phyloP scores from a whole-genome alignment of 2,797 vertebrate species.

The Moxostoma hubbsi region DNA sequence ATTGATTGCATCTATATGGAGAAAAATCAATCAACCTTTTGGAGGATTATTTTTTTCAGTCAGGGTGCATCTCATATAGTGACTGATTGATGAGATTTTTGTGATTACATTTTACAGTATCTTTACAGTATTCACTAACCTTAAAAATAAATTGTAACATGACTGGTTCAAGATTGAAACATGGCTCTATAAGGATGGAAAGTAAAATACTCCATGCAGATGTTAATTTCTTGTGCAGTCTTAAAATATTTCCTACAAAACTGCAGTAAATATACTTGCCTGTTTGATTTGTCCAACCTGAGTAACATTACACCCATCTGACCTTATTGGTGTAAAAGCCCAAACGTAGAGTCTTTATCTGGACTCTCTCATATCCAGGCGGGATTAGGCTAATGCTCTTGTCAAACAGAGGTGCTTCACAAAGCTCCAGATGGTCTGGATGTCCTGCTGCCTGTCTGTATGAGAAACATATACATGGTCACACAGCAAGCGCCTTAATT shows the following conservation, averaged over 20 bases:
- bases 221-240: too few relatives aligned
- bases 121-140: background rate
- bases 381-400: conserved; percentile 78
- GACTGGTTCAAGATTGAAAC: too few relatives aligned
- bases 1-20: background rate
- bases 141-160: too few relatives aligned
- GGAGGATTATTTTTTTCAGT: conserved; percentile 3
- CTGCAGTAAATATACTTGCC: too few relatives aligned
- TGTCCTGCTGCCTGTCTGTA: conserved; percentile 51
- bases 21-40: background rate
- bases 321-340: background rate
- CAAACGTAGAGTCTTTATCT: conserved; percentile 55
- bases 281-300: background rate
- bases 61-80: background rate
- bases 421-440: conserved; percentile 76
- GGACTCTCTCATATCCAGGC: conserved; percentile 63
- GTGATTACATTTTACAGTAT: background rate
- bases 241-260: too few relatives aligned
- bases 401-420: conserved; percentile 65
- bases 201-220: too few relatives aligned
- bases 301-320: background rate
- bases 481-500: conserved; percentile 61
- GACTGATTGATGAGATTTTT: background rate
- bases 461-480: conserved; percentile 53
- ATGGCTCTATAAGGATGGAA: too few relatives aligned